phyloP scores from a whole-genome alignment of 2,888 invertebrate species.

The Rotaria sp. region DNA sequence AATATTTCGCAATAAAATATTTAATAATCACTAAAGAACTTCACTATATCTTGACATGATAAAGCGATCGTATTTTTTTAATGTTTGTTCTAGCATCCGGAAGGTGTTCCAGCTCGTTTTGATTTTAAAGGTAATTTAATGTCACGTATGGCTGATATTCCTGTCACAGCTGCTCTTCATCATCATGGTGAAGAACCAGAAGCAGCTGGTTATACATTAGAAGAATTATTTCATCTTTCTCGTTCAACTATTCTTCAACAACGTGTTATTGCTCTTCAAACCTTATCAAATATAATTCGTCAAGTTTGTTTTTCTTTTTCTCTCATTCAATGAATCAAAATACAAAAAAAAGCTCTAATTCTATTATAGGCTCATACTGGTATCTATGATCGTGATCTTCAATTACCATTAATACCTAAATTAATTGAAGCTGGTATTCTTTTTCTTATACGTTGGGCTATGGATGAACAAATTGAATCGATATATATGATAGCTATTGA shows the following conservation, averaged over 20 bases:
- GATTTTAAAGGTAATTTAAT: slow-evolving; percentile 54
- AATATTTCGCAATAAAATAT: no score
- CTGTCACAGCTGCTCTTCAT: slow-evolving; percentile 66
- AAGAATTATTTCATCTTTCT: slow-evolving; percentile 74
- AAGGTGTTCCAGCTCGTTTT: slow-evolving; percentile 47
- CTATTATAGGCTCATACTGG: slow-evolving; percentile 58
- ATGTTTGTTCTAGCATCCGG: background rate
- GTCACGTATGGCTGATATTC: slow-evolving; percentile 58
- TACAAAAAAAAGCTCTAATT: no score
- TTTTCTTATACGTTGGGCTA: slow-evolving; percentile 72
- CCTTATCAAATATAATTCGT: slow-evolving; percentile 67
- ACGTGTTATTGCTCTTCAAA: slow-evolving; percentile 70
- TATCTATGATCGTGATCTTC: slow-evolving; percentile 69
- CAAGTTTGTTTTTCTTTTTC: slow-evolving; percentile 47
- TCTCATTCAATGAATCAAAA: no score
- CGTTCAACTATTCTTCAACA: slow-evolving; percentile 70
- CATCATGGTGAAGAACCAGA: slow-evolving; percentile 86
- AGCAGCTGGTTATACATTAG: slow-evolving; percentile 73
- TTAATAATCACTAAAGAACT: no score
- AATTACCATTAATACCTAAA: slow-evolving; percentile 63
- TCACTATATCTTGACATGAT: no score
- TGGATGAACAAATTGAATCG: slow-evolving; percentile 72
- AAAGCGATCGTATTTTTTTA: no score
- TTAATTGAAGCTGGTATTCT: slow-evolving; percentile 67
- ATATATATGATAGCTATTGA: slow-evolving; percentile 70